Conservation (phyloP, 2,888 invertebrate species). For the Clepsis dumicolana region DNA sequence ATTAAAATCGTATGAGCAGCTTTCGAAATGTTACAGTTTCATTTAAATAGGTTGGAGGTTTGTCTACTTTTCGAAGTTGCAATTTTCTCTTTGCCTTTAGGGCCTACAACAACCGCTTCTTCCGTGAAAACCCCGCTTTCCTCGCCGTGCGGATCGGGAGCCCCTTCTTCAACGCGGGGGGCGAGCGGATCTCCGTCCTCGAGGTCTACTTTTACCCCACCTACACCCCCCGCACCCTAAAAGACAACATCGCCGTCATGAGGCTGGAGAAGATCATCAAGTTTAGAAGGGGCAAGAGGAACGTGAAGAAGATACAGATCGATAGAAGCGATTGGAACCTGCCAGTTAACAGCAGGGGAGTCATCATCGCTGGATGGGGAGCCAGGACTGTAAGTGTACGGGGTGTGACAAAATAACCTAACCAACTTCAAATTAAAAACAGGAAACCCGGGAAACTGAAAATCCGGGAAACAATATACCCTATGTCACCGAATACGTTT, state of each 20-base stretch:
- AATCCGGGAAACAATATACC: too few species aligned
- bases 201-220: conserved; percentile 73
- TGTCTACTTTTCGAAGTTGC: too few species aligned
- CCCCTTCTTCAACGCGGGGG: conserved; percentile 63
- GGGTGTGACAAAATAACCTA: too few species aligned
- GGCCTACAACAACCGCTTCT: conserved; percentile 75
- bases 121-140: conserved; percentile 73
- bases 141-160: conserved; percentile 72
- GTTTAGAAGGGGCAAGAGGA: conserved; percentile 53
- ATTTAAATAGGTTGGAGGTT: too few species aligned
- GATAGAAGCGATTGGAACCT: conserved; percentile 56
- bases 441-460: too few species aligned
- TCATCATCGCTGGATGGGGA: conserved; percentile 75
- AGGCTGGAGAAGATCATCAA: conserved; percentile 57
- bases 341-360: conserved; percentile 57
- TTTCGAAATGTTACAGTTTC: too few species aligned
- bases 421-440: too few species aligned
- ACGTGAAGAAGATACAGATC: conserved; percentile 66
- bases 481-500: too few species aligned
- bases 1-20: too few species aligned
- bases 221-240: conserved; percentile 66
- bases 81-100: conserved; percentile 50
- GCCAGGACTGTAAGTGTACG: conserved; percentile 63
- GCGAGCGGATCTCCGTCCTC: conserved; percentile 63
- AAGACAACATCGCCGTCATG: conserved; percentile 68